phyloP scores from a whole-genome alignment of 1,140 invertebrate genomes.

The Gyrodactylus bullatarudis region DNA sequence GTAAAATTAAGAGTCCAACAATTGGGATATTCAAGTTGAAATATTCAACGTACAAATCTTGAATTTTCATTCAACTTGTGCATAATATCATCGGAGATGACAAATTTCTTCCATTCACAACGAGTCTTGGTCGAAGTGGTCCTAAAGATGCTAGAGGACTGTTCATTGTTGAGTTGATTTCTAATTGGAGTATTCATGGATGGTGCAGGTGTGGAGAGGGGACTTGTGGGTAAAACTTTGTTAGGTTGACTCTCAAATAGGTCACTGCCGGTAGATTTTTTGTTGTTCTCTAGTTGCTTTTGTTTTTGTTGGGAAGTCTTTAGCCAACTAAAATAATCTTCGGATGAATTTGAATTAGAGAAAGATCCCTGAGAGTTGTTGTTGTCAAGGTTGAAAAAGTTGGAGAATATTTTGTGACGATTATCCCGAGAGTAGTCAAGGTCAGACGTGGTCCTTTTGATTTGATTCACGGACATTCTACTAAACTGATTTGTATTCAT shows the following conservation, averaged over 20 bases:
- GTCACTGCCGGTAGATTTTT: neutral
- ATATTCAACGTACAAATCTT: neutral
- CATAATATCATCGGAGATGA: neutral
- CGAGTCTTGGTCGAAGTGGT: neutral
- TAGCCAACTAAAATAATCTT: neutral
- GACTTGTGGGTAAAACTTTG: neutral
- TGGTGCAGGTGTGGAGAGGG: neutral
- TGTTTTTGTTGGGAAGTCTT: neutral
- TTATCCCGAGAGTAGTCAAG: neutral
- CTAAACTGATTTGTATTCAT: neutral
- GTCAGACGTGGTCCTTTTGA: neutral
- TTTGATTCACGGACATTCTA: neutral
- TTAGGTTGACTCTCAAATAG: neutral
- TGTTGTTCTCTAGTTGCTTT: too few species aligned
- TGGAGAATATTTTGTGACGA: neutral
- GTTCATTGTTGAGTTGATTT: neutral
- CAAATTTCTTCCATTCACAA: neutral
- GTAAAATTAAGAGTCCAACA: neutral
- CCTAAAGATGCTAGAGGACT: neutral
- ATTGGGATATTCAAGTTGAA: neutral
- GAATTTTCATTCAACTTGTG: neutral
- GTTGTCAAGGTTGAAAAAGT: neutral
- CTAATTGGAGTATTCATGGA: neutral
- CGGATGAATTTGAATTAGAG: neutral
- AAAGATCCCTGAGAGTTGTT: neutral